These are phyloP conservation scores for Nothura maculosa DNA, from an alignment of 2,797 vertebrate genomes.

Conservation along the genomic window DNA sequence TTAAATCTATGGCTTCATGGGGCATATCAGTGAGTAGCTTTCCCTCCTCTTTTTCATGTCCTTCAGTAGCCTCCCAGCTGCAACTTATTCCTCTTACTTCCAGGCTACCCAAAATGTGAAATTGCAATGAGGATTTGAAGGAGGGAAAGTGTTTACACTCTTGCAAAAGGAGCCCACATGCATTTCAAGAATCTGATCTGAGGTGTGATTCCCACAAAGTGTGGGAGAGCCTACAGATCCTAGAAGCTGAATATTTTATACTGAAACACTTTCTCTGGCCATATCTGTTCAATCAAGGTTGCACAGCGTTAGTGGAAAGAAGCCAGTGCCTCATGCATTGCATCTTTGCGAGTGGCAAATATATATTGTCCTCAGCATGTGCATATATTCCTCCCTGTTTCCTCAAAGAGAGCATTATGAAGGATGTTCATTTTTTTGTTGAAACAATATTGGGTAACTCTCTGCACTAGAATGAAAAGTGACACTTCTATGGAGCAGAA, in stretches of 20 bases:
- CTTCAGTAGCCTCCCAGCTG: neutral
- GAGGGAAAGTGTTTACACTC: neutral
- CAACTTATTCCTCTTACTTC: neutral
- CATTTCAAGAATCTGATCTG: neutral
- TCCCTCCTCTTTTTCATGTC: neutral
- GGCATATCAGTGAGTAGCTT: neutral
- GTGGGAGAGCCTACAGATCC: neutral
- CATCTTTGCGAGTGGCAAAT: neutral
- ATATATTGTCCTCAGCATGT: neutral
- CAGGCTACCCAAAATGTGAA: neutral
- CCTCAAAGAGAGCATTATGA: neutral
- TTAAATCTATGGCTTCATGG: neutral
- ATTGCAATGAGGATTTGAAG: neutral
- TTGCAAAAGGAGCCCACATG: fast-evolving
- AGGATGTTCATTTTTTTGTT: neutral
- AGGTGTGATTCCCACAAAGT: fast-evolving
- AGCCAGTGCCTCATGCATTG: neutral
- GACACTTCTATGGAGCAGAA: neutral
- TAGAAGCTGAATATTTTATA: neutral
- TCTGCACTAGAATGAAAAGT: neutral
- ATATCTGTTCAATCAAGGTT: neutral
- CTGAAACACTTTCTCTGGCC: neutral
- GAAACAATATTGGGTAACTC: neutral
- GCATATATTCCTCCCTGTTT: neutral
- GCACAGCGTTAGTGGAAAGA: neutral